These are phyloP conservation scores for Tylochromis polylepis DNA, from an alignment of 2,113 vertebrate species.

Conservation along the genomic window DNA sequence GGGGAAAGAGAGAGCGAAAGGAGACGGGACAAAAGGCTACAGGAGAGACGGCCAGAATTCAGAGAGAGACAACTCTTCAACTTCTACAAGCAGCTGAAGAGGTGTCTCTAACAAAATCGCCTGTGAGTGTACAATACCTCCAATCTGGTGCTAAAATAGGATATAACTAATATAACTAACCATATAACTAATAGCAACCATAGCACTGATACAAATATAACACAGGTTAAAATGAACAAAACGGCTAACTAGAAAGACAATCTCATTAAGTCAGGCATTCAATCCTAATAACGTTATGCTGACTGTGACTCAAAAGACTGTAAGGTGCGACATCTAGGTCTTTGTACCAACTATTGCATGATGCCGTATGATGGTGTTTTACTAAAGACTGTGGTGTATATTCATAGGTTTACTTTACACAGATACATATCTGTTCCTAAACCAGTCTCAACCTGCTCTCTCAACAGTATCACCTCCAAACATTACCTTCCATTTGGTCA, in stretches of 20 bases:
- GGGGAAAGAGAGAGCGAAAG: neutral
- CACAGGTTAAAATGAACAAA: neutral
- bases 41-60: too few species aligned
- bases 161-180: neutral
- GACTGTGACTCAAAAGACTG: neutral
- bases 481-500: neutral
- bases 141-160: neutral
- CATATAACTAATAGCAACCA: neutral
- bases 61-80: neutral
- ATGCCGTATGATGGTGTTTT: neutral
- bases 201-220: neutral
- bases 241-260: accelerated
- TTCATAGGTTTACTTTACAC: neutral
- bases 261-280: neutral
- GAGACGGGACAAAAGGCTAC: accelerated
- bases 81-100: neutral
- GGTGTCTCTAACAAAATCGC: neutral
- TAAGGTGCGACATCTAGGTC: neutral
- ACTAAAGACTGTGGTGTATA: neutral
- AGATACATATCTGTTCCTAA: neutral
- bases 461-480: neutral
- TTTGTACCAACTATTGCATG: neutral
- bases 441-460: slow-evolving; percentile 12
- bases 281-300: neutral
- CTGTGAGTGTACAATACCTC: neutral